A percentile compares a stretch with the other conserved stretches of the same genome.
These are phyloP conservation scores for Balaenoptera acutorostrata DNA, from an alignment of 2,113 vertebrate genomes.

Conservation along the genomic window DNA sequence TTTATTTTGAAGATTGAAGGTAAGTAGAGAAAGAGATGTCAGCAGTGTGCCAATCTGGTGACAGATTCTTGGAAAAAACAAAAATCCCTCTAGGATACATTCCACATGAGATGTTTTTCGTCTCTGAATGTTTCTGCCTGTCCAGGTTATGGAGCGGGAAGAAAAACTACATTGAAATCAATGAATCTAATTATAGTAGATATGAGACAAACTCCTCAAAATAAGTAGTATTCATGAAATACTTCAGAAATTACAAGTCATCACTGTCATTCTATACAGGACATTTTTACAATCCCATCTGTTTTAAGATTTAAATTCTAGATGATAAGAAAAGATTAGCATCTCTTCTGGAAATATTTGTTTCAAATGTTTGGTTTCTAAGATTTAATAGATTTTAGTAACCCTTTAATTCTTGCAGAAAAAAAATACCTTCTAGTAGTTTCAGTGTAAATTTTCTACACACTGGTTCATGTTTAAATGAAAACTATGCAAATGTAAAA, in stretches of 20 bases:
- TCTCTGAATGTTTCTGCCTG: background rate
- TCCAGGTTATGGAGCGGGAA: background rate
- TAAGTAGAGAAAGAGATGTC: background rate
- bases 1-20: background rate
- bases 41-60: background rate
- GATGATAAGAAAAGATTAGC: background rate
- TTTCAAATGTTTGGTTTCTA: background rate
- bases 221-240: constrained; percentile 18
- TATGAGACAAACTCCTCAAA: background rate
- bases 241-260: background rate
- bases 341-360: background rate
- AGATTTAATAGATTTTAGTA: background rate
- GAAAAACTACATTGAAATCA: background rate
- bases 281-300: background rate
- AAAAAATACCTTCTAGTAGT: background rate
- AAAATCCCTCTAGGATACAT: background rate
- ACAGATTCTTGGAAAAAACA: background rate
- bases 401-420: background rate
- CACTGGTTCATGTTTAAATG: background rate
- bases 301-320: constrained; percentile 6
- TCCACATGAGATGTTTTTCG: background rate
- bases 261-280: background rate
- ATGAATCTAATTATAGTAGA: background rate
- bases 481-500: background rate
- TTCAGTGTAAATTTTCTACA: background rate